Conservation (phyloP, 2,113 vertebrate species). For the Planiliza haematocheilus region DNA sequence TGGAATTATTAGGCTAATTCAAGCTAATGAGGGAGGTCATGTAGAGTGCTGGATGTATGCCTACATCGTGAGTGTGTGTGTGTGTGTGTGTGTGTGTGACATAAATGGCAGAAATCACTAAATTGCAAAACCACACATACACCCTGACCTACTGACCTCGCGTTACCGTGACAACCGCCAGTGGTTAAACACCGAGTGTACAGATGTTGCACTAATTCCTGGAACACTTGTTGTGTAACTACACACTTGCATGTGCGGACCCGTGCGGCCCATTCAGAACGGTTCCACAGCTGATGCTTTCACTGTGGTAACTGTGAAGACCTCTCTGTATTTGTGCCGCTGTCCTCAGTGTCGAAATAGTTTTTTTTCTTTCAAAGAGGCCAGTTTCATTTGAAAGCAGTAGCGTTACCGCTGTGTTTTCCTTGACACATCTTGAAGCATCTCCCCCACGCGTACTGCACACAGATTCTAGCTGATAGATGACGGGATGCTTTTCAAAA, state of each 20-base stretch:
- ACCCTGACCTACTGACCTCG: slow-evolving; percentile 53
- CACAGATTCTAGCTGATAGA: slow-evolving; percentile 55
- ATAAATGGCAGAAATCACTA: slow-evolving; percentile 44
- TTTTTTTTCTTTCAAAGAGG: slow-evolving; percentile 34
- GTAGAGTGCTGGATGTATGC: slow-evolving; percentile 10
- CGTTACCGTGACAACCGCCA: slow-evolving; percentile 29
- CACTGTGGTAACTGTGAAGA: slow-evolving; percentile 33
- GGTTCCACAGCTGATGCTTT: not conserved
- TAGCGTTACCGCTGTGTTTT: slow-evolving; percentile 57
- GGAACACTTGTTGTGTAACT: slow-evolving; percentile 36
- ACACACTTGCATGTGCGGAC: slow-evolving; percentile 31
- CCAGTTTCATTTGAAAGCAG: slow-evolving; percentile 42
- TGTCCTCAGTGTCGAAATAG: slow-evolving; percentile 35
- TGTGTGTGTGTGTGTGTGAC: slow-evolving; percentile 18
- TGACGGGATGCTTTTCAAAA: slow-evolving; percentile 61
- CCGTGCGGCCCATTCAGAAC: slow-evolving; percentile 32
- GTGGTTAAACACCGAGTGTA: slow-evolving; percentile 31
- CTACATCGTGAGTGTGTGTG: not conserved
- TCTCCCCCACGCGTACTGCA: slow-evolving; percentile 49
- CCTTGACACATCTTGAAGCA: slow-evolving; percentile 63
- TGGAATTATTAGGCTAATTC: slow-evolving; percentile 58
- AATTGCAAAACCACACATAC: slow-evolving; percentile 29
- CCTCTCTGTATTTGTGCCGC: slow-evolving; percentile 17
- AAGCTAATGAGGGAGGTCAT: slow-evolving; percentile 41
- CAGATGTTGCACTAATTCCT: slow-evolving; percentile 38